A percentile compares a stretch with the other conserved stretches of the same genome.
phyloP scores from a whole-genome alignment of 2,888 invertebrate species.

The Drosophila parthenogenetica region DNA sequence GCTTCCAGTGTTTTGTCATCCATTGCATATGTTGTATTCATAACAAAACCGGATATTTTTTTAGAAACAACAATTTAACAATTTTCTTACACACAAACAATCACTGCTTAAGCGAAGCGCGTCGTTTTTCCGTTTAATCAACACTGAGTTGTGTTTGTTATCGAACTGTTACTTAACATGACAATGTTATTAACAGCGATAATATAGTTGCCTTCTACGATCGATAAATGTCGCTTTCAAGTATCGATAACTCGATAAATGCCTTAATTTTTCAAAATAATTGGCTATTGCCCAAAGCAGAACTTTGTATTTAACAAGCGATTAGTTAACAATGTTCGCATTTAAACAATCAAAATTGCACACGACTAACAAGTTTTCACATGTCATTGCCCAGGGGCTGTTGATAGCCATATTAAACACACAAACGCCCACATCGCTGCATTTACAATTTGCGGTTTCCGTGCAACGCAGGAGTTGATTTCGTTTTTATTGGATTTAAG shows the following conservation, averaged over 20 bases:
- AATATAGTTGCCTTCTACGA: background rate
- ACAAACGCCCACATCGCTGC: conserved; percentile 15
- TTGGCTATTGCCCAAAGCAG: background rate
- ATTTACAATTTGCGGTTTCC: conserved; percentile 53
- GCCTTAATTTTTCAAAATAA: background rate
- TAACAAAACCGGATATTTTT: background rate
- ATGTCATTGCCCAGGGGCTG: conserved; percentile 21
- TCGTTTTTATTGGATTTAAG: conserved; percentile 51
- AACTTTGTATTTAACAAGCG: background rate
- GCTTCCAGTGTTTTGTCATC: conserved; percentile 53
- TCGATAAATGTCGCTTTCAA: background rate
- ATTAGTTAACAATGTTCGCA: background rate
- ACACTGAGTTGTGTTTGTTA: background rate
- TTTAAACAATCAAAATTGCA: background rate
- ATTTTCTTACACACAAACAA: conserved; percentile 20
- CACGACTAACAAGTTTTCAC: background rate
- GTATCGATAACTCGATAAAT: background rate
- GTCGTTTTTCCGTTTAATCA: conserved; percentile 23
- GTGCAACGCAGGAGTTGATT: conserved; percentile 32
- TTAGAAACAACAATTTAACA: background rate
- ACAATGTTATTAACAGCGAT: background rate
- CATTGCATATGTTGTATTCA: conserved; percentile 10
- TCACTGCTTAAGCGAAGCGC: conserved; percentile 34
- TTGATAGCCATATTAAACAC: conserved; percentile 18
- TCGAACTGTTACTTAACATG: conserved; percentile 8